These are phyloP conservation scores for Orchesellides sinensis DNA, from an alignment of 2,888 invertebrate species.

Conservation along the genomic window DNA sequence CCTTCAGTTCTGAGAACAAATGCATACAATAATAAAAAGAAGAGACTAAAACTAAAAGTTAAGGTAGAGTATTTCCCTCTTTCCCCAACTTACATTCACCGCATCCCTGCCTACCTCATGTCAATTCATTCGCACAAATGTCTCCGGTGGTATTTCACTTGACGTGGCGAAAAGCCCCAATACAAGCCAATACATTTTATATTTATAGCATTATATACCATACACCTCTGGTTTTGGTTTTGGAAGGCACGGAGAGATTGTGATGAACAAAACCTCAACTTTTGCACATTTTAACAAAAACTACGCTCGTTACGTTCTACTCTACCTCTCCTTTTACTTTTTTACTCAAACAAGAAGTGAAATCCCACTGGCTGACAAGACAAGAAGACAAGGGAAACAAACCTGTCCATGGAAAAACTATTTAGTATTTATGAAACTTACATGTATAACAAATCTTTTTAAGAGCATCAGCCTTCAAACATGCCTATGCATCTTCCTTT, in stretches of 20 bases:
- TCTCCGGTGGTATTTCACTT: slow-evolving; percentile 50
- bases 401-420: slow-evolving; percentile 34
- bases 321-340: slow-evolving; percentile 26
- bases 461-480: slow-evolving; percentile 17
- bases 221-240: not conserved
- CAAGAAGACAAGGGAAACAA: slow-evolving; percentile 38
- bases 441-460: slow-evolving; percentile 31
- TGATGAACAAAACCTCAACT: slow-evolving; percentile 59
- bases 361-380: slow-evolving; percentile 23
- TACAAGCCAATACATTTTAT: slow-evolving; percentile 14
- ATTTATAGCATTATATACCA: not conserved
- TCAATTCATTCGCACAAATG: slow-evolving; percentile 52
- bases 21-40: too few species aligned
- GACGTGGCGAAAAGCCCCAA: slow-evolving; percentile 16
- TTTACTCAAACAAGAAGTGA: not conserved
- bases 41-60: not conserved
- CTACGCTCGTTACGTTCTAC: slow-evolving; percentile 54
- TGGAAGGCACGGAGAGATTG: slow-evolving; percentile 12
- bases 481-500: not conserved
- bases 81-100: not conserved
- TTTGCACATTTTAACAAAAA: slow-evolving; percentile 50
- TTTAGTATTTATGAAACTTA: slow-evolving; percentile 42
- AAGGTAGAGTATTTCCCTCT: not conserved
- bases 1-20: too few species aligned
- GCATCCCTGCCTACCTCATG: slow-evolving; percentile 15